Evolutionary conservation across 2,113 vertebrate genomes (phyloP).

Genomic region (Orycteropus afer): DNA sequence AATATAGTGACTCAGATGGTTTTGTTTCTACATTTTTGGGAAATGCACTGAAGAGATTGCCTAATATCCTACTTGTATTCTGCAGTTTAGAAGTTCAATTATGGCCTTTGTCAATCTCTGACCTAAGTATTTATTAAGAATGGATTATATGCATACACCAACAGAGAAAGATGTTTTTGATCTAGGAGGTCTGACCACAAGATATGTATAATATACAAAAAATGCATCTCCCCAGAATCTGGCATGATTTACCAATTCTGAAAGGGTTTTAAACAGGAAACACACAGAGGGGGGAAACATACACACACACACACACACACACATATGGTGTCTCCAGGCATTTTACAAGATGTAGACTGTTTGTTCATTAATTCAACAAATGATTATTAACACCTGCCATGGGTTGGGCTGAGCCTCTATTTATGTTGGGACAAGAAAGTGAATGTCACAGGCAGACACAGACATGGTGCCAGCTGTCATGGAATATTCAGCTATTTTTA

Average conservation of each 20-base stretch:
- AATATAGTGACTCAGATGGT: not conserved
- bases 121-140: slow-evolving; percentile 11
- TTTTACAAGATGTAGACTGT: not conserved
- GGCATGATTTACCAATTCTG: not conserved
- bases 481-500: not conserved
- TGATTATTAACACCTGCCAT: not conserved
- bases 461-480: not conserved
- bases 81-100: not conserved
- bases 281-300: rapidly evolving
- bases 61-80: not conserved
- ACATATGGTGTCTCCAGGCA: not conserved
- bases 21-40: not conserved
- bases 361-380: slow-evolving; percentile 32
- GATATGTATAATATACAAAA: not conserved
- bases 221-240: not conserved
- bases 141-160: not conserved
- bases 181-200: not conserved
- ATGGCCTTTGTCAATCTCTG: not conserved
- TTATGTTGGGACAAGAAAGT: not conserved
- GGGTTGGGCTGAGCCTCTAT: not conserved
- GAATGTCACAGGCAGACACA: not conserved
- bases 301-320: not conserved
- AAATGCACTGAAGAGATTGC: not conserved
- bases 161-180: not conserved
- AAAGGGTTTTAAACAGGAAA: slow-evolving; percentile 48